Evolutionary conservation across 2,113 vertebrate species (phyloP), one percentile per base, ranked within the genome.

Genomic region (Sturnus vulgaris): DNA sequence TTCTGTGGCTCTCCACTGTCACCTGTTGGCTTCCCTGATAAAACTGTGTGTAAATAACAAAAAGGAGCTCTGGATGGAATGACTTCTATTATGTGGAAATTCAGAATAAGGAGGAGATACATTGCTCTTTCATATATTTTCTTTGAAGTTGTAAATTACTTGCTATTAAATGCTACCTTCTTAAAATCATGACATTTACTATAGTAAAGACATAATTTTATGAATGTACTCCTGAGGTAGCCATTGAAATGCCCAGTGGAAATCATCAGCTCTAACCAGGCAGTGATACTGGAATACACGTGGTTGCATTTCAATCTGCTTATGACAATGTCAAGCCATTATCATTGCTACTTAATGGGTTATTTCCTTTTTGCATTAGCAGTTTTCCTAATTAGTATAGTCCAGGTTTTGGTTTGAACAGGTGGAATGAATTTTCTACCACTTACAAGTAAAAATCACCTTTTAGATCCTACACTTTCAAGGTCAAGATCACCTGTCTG

Each of bases 301-400:
- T 56, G 31, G 49, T 28, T 90, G 61, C 35, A 53, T 82, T 86
- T 95, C 46, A 69, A 1, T 88, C 50, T 95, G 37, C 23, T 72
- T 76, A 77, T 72, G 44, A 52, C 46, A 72, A 20, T 57, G 23
- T 25, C 55, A 83, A n/a, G 40, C 50, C 28, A 66, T 95, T 88
- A 63, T 88, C 66, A 65, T 80, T 57, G 39, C 64, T 95, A 15
- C 37, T 60, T 92, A 93, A 83, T 88, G 46, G 11, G 63, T 77
- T 90, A 65, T 71, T 95, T 93, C 91, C 86, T 85, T 72, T 78
- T 60, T 86, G 57, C 49, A n/a, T 82, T 88, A 80, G 40, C n/a
- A 27, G n/a, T 82, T 91, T 92, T 68, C 44, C 18, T 72, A 35
- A n/a, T 85, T 71, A 76, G 5, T 76, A 25, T 69, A 92, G 53